Evolutionary conservation across 2,888 invertebrate genomes (phyloP).

Genomic region (Baronia brevicornis): DNA sequence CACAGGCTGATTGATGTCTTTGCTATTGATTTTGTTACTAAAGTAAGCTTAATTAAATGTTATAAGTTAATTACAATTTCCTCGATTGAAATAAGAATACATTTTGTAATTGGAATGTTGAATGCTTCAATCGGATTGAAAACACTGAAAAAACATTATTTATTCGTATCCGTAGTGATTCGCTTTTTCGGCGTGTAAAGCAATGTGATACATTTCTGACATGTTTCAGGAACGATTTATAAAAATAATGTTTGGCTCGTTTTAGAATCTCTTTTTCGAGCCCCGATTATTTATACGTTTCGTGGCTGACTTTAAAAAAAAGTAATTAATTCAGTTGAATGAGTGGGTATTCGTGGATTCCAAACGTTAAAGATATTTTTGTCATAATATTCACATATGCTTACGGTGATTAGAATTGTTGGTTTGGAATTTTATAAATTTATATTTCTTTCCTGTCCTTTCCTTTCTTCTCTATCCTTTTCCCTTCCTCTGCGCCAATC

Average conservation of each 20-base stretch:
- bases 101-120: too few relatives aligned
- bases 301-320: slow-evolving; percentile 20
- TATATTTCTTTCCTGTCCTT: too few relatives aligned
- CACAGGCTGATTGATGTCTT: too few relatives aligned
- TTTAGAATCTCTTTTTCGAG: slow-evolving; percentile 23
- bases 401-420: slow-evolving; percentile 6
- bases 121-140: slow-evolving; percentile 23
- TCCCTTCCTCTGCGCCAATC: too few relatives aligned
- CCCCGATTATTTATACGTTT: slow-evolving; percentile 25
- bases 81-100: too few relatives aligned
- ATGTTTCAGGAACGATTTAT: slow-evolving; percentile 27
- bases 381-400: slow-evolving; percentile 13
- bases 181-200: slow-evolving; percentile 27
- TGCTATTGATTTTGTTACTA: too few relatives aligned
- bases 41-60: too few relatives aligned
- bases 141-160: slow-evolving; percentile 26
- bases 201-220: slow-evolving; percentile 30
- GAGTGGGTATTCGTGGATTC: slow-evolving; percentile 22
- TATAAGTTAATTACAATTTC: too few relatives aligned
- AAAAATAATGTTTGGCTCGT: slow-evolving; percentile 25
- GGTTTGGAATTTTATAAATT: slow-evolving; percentile 11
- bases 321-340: slow-evolving; percentile 23
- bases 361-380: slow-evolving; percentile 15
- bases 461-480: too few relatives aligned
- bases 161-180: slow-evolving; percentile 27